phyloP scores from a whole-genome alignment of 2,797 vertebrate genomes.

The Dromococcyx pavoninus region DNA sequence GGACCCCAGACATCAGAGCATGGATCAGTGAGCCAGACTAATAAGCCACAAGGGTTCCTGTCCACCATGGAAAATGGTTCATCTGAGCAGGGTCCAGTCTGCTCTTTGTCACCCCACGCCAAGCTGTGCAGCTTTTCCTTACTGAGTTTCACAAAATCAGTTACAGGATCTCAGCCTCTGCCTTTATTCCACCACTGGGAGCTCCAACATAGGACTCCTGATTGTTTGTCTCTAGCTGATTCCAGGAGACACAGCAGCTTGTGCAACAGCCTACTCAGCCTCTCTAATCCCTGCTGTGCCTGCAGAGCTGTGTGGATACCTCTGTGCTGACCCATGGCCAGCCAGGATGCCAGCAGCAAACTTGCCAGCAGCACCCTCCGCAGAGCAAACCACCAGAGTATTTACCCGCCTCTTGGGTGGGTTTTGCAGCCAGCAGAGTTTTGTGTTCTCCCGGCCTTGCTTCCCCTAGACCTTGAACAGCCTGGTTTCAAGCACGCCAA shows the following conservation, averaged over 20 bases:
- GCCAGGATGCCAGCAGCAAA: background rate
- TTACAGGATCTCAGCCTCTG: rapidly evolving
- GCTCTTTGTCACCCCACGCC: background rate
- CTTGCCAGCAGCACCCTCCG: rapidly evolving
- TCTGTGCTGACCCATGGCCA: rapidly evolving
- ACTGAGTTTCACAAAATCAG: background rate
- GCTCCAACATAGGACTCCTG: background rate
- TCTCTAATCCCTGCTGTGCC: background rate
- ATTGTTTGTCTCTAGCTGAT: background rate
- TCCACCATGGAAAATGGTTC: background rate
- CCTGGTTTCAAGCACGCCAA: background rate
- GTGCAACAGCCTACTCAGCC: background rate
- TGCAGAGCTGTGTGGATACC: background rate
- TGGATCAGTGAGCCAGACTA: background rate
- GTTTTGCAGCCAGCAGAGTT: background rate
- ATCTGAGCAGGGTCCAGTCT: background rate
- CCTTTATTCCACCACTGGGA: background rate
- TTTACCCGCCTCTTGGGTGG: background rate
- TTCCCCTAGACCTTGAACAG: background rate
- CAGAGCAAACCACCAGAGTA: rapidly evolving
- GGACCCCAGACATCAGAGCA: slow-evolving; percentile 43
- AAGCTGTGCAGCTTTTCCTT: background rate
- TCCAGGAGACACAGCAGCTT: background rate
- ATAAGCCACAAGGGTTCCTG: background rate
- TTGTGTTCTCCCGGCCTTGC: background rate